Conservation (phyloP, 2,113 vertebrate genomes). For the Elanus axillaris region DNA sequence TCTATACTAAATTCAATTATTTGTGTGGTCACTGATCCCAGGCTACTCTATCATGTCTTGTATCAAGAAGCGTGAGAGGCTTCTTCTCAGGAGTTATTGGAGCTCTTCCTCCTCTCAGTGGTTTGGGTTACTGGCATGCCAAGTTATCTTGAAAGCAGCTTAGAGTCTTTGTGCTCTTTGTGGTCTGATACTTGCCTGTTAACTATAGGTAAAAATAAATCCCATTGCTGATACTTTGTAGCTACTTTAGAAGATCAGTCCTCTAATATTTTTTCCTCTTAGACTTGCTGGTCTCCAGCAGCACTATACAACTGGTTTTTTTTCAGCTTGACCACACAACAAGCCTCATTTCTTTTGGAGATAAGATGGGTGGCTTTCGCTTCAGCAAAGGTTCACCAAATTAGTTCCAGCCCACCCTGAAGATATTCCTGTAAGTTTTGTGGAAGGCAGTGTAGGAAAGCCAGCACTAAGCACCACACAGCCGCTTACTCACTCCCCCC, state of each 20-base stretch:
- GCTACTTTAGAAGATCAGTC: background rate
- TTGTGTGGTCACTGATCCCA: slow-evolving; percentile 1
- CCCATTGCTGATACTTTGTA: background rate
- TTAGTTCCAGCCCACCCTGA: background rate
- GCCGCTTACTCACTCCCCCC: too few species aligned
- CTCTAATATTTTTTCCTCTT: background rate
- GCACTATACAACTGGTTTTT: background rate
- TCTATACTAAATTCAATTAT: slow-evolving; percentile 7
- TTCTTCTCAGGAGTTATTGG: background rate
- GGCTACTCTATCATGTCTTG: background rate
- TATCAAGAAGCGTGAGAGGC: background rate
- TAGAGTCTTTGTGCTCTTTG: background rate
- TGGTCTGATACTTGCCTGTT: background rate
- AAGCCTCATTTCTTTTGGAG: background rate
- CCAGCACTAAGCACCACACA: too few species aligned
- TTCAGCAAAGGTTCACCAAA: background rate
- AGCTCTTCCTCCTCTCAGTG: background rate
- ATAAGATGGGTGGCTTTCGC: background rate
- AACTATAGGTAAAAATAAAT: background rate
- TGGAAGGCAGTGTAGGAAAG: background rate
- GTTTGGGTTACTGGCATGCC: background rate
- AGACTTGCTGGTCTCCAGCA: background rate
- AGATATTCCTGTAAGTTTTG: background rate
- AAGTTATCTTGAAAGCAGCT: background rate
- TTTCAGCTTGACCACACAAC: background rate